A percentile compares a stretch with the other conserved stretches of the same genome.
Evolutionary conservation across 2,888 invertebrate species (phyloP).

Genomic region (Trichopoda pennipes): DNA sequence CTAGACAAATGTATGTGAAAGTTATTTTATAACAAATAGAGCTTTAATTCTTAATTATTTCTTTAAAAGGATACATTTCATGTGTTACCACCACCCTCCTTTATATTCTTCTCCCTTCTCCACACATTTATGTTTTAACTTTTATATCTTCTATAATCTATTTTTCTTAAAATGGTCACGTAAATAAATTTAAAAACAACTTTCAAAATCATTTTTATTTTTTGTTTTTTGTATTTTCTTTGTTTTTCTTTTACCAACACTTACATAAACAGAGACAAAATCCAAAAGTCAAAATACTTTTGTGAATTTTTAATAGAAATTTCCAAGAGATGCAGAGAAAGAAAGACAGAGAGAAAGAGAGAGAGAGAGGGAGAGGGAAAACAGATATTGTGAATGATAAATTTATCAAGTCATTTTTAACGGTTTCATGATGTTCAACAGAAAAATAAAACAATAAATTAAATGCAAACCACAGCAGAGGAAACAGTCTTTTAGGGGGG

Average conservation of each 20-base stretch:
- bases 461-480: neutral
- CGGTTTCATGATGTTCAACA: constrained; percentile 1
- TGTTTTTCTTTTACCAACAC: neutral
- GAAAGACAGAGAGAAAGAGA: no score
- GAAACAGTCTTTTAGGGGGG: no score
- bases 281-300: neutral
- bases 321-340: neutral
- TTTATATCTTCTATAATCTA: constrained; percentile 6
- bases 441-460: constrained; percentile 11
- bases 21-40: no score
- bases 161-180: constrained; percentile 21
- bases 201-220: neutral
- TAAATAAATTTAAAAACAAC: constrained; percentile 17
- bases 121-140: no score
- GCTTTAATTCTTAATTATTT: no score
- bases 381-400: constrained; percentile 1
- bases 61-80: no score
- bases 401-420: constrained; percentile 1
- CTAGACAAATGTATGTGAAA: no score
- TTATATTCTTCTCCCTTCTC: no score
- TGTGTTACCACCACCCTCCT: no score
- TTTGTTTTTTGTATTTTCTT: neutral
- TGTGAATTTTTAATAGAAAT: neutral
- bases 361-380: neutral
- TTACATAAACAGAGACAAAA: neutral